phyloP scores from a whole-genome alignment of 2,888 invertebrate species.

The Fissipunctia ypsillon region DNA sequence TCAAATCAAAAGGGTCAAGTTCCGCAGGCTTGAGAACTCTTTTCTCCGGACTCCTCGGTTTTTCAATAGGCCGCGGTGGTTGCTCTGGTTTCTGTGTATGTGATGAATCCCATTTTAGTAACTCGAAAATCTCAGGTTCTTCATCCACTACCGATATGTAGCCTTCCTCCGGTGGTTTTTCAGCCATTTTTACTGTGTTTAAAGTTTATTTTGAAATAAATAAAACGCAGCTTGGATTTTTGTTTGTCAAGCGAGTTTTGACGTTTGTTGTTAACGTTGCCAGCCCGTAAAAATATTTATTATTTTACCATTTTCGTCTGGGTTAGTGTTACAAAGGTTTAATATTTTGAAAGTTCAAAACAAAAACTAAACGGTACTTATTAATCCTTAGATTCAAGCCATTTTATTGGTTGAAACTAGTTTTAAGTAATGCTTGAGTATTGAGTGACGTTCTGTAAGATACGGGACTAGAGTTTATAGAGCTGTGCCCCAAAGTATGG shows the following conservation, averaged over 20 bases:
- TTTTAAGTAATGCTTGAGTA: too few species aligned
- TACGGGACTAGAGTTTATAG: too few species aligned
- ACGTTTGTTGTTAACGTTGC: conserved; percentile 57
- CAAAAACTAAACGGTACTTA: background rate
- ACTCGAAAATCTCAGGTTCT: conserved; percentile 86
- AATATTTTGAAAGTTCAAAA: background rate
- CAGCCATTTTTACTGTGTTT: conserved; percentile 80
- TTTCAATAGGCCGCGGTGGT: conserved; percentile 77
- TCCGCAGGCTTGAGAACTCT: conserved; percentile 79
- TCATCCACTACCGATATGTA: conserved; percentile 88
- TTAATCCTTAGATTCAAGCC: too few species aligned
- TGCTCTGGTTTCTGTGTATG: conserved; percentile 81
- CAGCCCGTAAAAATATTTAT: background rate
- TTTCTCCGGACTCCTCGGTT: conserved; percentile 84
- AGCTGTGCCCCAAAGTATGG: too few species aligned
- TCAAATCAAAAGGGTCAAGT: conserved; percentile 83
- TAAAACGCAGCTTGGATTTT: conserved; percentile 73
- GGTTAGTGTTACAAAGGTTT: conserved; percentile 5
- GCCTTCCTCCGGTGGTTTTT: conserved; percentile 86
- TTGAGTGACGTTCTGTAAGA: too few species aligned
- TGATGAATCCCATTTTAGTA: conserved; percentile 86
- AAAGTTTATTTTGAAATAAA: conserved; percentile 77
- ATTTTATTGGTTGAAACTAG: too few species aligned
- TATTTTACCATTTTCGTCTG: background rate
- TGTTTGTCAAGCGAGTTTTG: conserved; percentile 71